Percentiles rank a stretch among this genome's conserved stretches.
Evolutionary conservation across 2,888 invertebrate genomes (phyloP).

Genomic region (Drosophila paranaensis): DNA sequence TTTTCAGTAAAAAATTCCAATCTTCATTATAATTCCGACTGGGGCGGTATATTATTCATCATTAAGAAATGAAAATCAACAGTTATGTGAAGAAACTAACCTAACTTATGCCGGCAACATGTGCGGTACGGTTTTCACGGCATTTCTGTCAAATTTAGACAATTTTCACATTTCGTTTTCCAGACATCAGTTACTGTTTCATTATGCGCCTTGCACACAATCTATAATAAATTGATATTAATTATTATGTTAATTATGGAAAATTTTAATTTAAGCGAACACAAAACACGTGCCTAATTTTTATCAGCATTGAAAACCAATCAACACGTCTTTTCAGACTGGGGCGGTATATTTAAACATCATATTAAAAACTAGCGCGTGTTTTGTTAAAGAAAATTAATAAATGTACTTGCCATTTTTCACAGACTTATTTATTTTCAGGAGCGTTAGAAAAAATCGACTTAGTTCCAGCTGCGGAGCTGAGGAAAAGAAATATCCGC

Average conservation of each 20-base stretch:
- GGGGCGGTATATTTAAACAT: constrained; percentile 60
- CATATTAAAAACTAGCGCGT: constrained; percentile 20
- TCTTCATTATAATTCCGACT: constrained; percentile 66
- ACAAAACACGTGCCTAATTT: constrained; percentile 5
- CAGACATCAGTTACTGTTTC: background rate
- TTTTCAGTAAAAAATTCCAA: constrained; percentile 61
- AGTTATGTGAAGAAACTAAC: constrained; percentile 36
- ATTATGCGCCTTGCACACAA: background rate
- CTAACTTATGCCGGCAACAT: constrained; percentile 32
- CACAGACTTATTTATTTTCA: background rate
- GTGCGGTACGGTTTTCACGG: constrained; percentile 19
- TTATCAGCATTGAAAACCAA: constrained; percentile 52
- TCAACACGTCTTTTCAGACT: constrained; percentile 63
- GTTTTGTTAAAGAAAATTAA: background rate
- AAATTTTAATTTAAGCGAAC: background rate
- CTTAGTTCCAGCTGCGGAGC: constrained; percentile 3
- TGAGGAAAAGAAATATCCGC: constrained; percentile 29
- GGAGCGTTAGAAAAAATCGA: constrained; percentile 5
- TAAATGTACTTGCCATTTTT: constrained; percentile 20
- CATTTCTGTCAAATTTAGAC: background rate
- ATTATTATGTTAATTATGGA: background rate
- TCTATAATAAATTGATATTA: constrained; percentile 17
- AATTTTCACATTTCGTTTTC: background rate
- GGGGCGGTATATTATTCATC: constrained; percentile 67
- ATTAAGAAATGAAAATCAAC: constrained; percentile 14